Conservation (phyloP, 1,140 invertebrate genomes). For the Adoxophyes honmai region DNA sequence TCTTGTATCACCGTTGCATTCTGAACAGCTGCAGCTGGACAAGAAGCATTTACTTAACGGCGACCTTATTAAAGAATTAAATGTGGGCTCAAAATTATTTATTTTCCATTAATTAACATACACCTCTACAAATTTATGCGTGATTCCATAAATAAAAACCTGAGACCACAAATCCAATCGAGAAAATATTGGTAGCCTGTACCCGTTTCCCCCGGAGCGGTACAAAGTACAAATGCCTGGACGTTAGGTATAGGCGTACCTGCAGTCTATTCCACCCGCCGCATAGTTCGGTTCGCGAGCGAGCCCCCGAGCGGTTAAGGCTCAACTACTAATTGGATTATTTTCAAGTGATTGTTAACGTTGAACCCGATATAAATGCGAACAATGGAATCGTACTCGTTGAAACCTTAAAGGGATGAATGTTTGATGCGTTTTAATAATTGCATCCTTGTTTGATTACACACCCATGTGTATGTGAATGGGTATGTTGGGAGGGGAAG, state of each 20-base stretch:
- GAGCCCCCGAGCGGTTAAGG: conserved; percentile 47
- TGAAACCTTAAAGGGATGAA: conserved; percentile 11
- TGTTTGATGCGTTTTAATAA: conserved; percentile 3
- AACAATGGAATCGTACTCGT: conserved; percentile 26
- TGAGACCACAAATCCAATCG: no score
- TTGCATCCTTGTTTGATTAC: neutral
- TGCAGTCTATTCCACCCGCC: conserved; percentile 41
- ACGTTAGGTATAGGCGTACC: conserved; percentile 16
- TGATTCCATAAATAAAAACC: no score
- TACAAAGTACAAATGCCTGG: neutral
- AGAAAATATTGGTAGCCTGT: no score
- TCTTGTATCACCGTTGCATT: no score
- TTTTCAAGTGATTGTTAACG: conserved; percentile 42
- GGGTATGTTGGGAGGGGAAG: no score
- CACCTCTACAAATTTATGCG: no score
- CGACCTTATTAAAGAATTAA: no score
- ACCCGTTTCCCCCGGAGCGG: neutral
- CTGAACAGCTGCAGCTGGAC: no score
- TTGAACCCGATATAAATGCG: conserved; percentile 22
- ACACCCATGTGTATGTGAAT: no score
- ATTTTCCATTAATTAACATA: no score
- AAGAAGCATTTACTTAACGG: no score
- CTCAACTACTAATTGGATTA: conserved; percentile 52
- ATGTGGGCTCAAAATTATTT: no score
- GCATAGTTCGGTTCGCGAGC: conserved; percentile 60